Conservation (phyloP, 2,888 invertebrate genomes). For the Eristalis intricaria region DNA sequence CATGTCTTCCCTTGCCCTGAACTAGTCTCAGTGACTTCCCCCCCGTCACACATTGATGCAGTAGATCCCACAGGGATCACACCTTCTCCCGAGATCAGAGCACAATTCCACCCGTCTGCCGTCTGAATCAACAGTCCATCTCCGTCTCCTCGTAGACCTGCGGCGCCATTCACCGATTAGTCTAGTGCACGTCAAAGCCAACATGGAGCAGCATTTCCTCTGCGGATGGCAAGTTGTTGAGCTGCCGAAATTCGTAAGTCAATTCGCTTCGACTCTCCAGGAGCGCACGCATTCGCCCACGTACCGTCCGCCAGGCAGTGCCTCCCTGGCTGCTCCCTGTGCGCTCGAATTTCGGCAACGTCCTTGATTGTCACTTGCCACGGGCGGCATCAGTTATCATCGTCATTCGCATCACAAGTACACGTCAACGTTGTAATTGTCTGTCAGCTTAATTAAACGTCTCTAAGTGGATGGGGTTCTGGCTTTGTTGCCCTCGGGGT, state of each 20-base stretch:
- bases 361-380: constrained; percentile 37
- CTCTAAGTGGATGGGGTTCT: background rate
- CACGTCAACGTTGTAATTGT: constrained; percentile 20
- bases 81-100: too few relatives aligned
- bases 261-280: background rate
- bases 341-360: background rate
- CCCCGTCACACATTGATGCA: too few relatives aligned
- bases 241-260: background rate
- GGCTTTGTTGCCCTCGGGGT: background rate
- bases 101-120: too few relatives aligned
- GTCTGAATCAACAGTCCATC: too few relatives aligned
- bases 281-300: background rate
- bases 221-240: background rate
- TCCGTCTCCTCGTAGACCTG: background rate
- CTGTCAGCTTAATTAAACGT: constrained; percentile 57
- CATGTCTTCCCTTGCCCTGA: too few relatives aligned
- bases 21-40: too few relatives aligned
- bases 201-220: background rate
- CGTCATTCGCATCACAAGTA: constrained; percentile 27
- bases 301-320: background rate
- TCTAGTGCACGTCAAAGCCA: background rate
- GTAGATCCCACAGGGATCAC: too few relatives aligned
- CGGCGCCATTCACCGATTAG: background rate
- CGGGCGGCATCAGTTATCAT: constrained; percentile 38
- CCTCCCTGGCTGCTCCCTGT: background rate